Conservation (phyloP, 1,140 invertebrate genomes). For the Drosophila triauraria region DNA sequence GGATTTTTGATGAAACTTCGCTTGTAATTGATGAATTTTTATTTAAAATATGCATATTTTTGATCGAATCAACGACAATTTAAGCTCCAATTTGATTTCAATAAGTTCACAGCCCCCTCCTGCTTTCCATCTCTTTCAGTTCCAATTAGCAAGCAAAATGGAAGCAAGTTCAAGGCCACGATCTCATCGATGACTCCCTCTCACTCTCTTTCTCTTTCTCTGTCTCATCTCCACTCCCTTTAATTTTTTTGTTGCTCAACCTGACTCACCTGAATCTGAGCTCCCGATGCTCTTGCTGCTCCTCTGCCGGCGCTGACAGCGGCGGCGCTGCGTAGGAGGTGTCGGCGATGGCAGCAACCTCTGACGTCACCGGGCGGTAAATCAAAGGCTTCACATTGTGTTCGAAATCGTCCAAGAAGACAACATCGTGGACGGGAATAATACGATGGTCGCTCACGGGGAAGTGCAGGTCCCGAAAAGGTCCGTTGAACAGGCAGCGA, state of each 20-base stretch:
- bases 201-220: background rate
- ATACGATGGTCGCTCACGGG: constrained; percentile 69
- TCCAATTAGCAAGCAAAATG: constrained; percentile 11
- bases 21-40: background rate
- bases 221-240: background rate
- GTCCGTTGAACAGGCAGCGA: constrained; percentile 74
- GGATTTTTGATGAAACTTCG: background rate
- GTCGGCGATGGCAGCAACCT: constrained; percentile 23
- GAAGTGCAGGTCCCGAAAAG: constrained; percentile 77
- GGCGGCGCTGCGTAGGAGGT: background rate
- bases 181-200: constrained; percentile 10
- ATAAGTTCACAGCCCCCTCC: background rate
- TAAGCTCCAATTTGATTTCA: constrained; percentile 1
- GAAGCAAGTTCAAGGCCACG: constrained; percentile 66
- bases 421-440: constrained; percentile 77
- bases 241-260: constrained; percentile 1
- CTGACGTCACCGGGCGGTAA: constrained; percentile 69
- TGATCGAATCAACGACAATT: background rate
- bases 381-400: constrained; percentile 72
- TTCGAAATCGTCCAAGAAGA: constrained; percentile 79
- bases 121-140: background rate
- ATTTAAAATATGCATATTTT: background rate
- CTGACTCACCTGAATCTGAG: constrained; percentile 56
- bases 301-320: constrained; percentile 15
- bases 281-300: constrained; percentile 9